Conservation (phyloP, 2,888 invertebrate species). For the Lithophane semibrunnea region DNA sequence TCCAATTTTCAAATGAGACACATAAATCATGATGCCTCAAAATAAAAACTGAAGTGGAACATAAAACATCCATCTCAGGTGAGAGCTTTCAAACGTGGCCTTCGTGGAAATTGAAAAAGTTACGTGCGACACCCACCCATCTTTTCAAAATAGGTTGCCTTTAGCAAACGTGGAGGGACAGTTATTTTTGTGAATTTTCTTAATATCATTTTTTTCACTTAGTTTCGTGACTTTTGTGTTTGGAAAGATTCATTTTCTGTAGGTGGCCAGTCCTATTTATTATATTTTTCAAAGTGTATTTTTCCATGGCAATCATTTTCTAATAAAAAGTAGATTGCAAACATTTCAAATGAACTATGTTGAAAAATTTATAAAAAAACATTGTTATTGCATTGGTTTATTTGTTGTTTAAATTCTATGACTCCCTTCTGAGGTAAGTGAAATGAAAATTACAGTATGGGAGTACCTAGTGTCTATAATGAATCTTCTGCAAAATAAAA, state of each 20-base stretch:
- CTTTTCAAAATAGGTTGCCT: slow-evolving; percentile 25
- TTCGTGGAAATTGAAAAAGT: slow-evolving; percentile 71
- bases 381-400: too few species aligned
- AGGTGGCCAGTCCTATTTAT: background rate
- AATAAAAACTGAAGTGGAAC: slow-evolving; percentile 36
- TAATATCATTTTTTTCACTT: background rate
- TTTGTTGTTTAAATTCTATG: too few species aligned
- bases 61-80: slow-evolving; percentile 41
- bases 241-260: background rate
- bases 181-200: slow-evolving; percentile 15
- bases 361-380: too few species aligned
- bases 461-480: too few species aligned
- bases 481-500: slow-evolving; percentile 1
- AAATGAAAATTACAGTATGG: too few species aligned
- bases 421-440: too few species aligned
- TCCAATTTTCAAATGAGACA: slow-evolving; percentile 15
- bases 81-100: slow-evolving; percentile 37
- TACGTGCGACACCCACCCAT: slow-evolving; percentile 39
- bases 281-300: background rate
- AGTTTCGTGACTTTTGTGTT: background rate
- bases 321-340: too few species aligned
- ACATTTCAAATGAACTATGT: too few species aligned
- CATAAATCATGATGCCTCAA: slow-evolving; percentile 35
- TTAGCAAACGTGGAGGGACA: slow-evolving; percentile 12
- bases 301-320: background rate